Percentiles rank a stretch among this genome's conserved stretches.
Conservation (phyloP, 1,140 invertebrate genomes). For the Acromyrmex heyeri region DNA sequence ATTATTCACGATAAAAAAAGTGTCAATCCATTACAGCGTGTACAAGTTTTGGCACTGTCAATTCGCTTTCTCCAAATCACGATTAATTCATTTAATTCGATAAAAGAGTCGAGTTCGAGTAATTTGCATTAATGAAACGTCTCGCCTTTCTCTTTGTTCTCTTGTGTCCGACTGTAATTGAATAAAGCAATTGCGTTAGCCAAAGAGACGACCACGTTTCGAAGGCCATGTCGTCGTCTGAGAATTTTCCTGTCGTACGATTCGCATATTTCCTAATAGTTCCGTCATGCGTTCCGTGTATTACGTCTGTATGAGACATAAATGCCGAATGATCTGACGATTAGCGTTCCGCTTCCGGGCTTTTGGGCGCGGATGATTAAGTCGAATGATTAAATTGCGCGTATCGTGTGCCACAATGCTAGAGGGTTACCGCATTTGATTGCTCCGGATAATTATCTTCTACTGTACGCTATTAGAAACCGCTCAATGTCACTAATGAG, state of each 20-base stretch:
- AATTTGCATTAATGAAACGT: constrained; percentile 59
- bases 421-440: constrained; percentile 30
- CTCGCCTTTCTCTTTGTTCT: constrained; percentile 29
- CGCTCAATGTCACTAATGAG: neutral
- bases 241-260: constrained; percentile 20
- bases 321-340: neutral
- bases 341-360: constrained; percentile 39
- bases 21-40: neutral
- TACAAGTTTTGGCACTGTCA: neutral
- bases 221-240: neutral
- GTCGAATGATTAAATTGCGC: constrained; percentile 48
- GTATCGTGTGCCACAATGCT: constrained; percentile 34
- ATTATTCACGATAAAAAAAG: neutral
- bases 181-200: constrained; percentile 43
- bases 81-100: constrained; percentile 45
- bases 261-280: constrained; percentile 11
- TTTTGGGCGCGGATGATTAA: constrained; percentile 47
- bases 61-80: neutral
- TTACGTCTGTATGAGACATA: neutral
- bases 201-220: neutral
- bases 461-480: constrained; percentile 2
- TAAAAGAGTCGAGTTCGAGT: constrained; percentile 33
- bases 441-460: constrained; percentile 31
- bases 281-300: neutral
- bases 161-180: constrained; percentile 30